Evolutionary conservation across 2,888 invertebrate species (phyloP), one percentile per base, ranked within the genome.

Genomic region (Capitulum mitella): DNA sequence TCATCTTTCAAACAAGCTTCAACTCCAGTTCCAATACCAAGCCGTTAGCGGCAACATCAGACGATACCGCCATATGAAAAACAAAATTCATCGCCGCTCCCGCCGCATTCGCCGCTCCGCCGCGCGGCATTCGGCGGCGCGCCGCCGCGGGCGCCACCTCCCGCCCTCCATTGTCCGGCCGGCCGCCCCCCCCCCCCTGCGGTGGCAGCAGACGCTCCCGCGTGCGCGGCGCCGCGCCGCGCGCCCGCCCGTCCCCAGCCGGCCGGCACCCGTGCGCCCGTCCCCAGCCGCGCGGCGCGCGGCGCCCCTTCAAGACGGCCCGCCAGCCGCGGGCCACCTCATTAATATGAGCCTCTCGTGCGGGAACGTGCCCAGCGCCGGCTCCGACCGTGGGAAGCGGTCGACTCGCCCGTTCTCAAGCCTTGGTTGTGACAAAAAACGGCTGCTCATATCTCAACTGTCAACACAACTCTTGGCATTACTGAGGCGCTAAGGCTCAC

Each of bases 391-490:
- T 76, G 76, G 76, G 76, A 76, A 76, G 46, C 46, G 43, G 76
- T 16, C 76, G 46, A 32, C 46, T 43, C 76, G 76, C 29, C 48
- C 76, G 76, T 70, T 70, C 70, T 70, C 70, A 70, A 70, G 70
- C 70, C 70, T 37, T 26, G 70, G 37, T 70, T 70, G 46, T 76
- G 76, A 43, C 43, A 43, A 76, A 76, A 76, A 76, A 76, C 76
- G 76, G 29, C 76, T 43, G 46, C 76, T 76, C 76, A 48, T 76
- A 76, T 76, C 76, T 76, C 76, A 76, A 76, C 76, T 76, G 76
- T 76, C 76, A 76, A 43, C 76, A 48, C 76, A 43, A 48, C 70
- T 70, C 70, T 70, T 70, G 70, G 70, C 37, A 70, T 70, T 70
- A 70, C 37, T 40, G 70, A 26, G 70, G 26, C 70, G 70, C 40